Percentiles rank a stretch among this genome's conserved stretches.
Evolutionary conservation across 2,888 invertebrate genomes (phyloP).

Genomic region (Polymixis flavicincta): DNA sequence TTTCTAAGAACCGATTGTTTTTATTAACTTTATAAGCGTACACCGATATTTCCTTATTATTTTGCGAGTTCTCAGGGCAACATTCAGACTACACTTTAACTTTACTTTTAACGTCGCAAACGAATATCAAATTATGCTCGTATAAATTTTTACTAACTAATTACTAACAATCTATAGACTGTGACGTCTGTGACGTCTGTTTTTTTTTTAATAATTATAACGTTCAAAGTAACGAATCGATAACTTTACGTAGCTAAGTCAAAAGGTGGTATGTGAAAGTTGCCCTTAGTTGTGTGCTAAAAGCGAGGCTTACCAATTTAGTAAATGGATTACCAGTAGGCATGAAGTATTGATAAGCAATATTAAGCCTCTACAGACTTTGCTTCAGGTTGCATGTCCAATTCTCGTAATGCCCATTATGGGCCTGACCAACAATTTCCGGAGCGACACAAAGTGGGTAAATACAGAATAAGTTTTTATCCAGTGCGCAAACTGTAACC

Average conservation of each 20-base stretch:
- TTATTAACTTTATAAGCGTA: neutral
- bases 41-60: neutral
- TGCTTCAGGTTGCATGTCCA: conserved; percentile 1
- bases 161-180: too few relatives aligned
- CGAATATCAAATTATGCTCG: too few relatives aligned
- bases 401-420: neutral
- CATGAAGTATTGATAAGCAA: neutral
- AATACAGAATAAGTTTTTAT: too few relatives aligned
- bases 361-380: neutral
- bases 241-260: neutral
- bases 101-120: neutral
- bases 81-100: neutral
- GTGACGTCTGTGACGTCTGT: too few relatives aligned
- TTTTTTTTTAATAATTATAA: too few relatives aligned
- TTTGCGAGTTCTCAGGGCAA: neutral
- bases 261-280: too few relatives aligned
- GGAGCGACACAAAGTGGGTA: neutral
- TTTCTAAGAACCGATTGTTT: conserved; percentile 2
- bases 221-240: neutral
- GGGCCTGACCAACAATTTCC: neutral
- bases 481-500: too few relatives aligned
- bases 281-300: neutral
- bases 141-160: too few relatives aligned
- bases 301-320: neutral
- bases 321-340: neutral